Conservation (phyloP, 2,797 vertebrate genomes). For the Babyrousa celebensis region DNA sequence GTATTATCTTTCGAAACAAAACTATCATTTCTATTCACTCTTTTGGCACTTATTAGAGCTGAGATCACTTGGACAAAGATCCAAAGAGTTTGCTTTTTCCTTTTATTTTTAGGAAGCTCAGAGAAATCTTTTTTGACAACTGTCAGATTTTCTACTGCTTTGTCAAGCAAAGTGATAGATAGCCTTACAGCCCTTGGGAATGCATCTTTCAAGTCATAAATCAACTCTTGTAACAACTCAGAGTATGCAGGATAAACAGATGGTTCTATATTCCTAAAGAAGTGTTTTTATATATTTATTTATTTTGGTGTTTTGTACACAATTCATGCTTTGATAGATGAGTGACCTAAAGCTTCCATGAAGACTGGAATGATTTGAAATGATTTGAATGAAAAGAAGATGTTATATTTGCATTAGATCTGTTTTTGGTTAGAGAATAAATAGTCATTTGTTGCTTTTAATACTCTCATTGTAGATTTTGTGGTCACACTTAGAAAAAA, state of each 20-base stretch:
- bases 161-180: not conserved
- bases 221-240: not conserved
- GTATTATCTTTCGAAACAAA: conserved; percentile 50
- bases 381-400: not conserved
- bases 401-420: not conserved
- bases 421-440: not conserved
- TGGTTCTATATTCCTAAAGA: not conserved
- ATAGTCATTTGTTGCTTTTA: not conserved
- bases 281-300: not conserved
- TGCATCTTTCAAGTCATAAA: conserved; percentile 40
- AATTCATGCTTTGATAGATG: conserved; percentile 3
- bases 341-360: not conserved
- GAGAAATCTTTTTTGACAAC: conserved; percentile 63
- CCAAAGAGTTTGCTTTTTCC: conserved; percentile 4
- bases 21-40: conserved; percentile 11
- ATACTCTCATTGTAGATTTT: not conserved
- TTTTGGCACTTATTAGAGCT: conserved; percentile 41
- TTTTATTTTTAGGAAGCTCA: conserved; percentile 60
- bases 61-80: conserved; percentile 53
- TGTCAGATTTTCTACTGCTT: conserved; percentile 32
- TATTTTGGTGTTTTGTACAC: conserved; percentile 28
- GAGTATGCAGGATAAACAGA: not conserved
- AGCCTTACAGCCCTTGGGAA: not conserved
- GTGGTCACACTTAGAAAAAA: conserved; percentile 47
- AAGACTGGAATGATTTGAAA: not conserved